Conservation (phyloP, 2,797 vertebrate genomes). For the Sus cebifrons region DNA sequence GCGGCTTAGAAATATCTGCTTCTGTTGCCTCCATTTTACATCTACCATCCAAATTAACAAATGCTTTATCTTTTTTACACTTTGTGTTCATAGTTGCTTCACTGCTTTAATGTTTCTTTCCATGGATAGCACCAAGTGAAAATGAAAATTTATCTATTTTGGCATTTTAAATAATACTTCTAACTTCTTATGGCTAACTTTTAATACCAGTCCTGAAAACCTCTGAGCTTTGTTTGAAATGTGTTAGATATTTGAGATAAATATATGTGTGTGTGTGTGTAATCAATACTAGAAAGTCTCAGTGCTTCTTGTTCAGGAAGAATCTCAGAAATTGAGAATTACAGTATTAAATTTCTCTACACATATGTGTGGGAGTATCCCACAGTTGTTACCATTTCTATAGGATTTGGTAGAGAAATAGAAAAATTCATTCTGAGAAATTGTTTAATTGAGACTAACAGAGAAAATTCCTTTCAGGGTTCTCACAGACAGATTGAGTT, state of each 20-base stretch:
- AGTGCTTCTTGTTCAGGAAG: neutral
- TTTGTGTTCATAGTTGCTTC: neutral
- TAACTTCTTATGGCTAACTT: constrained; percentile 18
- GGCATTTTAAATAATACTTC: constrained; percentile 26
- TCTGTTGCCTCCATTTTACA: neutral
- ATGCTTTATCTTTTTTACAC: constrained; percentile 24
- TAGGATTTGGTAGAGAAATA: constrained; percentile 62
- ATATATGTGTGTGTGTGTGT: neutral
- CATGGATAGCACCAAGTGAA: neutral
- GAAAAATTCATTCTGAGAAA: constrained; percentile 27
- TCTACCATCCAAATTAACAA: neutral
- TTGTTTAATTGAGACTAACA: constrained; percentile 69
- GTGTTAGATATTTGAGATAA: neutral
- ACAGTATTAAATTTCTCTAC: neutral
- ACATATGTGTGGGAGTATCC: neutral
- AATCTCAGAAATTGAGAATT: constrained; percentile 8
- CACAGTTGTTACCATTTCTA: constrained; percentile 48
- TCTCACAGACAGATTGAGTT: constrained; percentile 42
- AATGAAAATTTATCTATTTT: constrained; percentile 41
- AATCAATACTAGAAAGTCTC: neutral
- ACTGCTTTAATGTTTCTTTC: constrained; percentile 48
- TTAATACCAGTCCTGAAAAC: neutral
- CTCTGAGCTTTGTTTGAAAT: constrained; percentile 39
- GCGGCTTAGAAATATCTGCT: neutral
- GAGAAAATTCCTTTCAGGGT: constrained; percentile 58